Evolutionary conservation across 2,797 vertebrate species (phyloP).

Genomic region (Gobionotothen gibberifrons): DNA sequence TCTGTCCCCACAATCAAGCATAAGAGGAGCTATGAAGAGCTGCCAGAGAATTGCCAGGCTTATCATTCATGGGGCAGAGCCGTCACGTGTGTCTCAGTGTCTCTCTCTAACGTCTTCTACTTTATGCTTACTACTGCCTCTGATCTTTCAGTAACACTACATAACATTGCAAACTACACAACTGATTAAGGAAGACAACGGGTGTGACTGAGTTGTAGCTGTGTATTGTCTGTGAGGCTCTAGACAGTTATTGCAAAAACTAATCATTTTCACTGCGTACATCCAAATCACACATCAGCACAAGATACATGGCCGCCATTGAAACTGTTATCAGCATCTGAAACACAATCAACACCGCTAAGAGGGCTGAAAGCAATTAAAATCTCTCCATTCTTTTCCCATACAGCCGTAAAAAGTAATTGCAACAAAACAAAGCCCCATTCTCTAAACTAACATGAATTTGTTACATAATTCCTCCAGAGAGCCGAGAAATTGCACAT

Average conservation of each 20-base stretch:
- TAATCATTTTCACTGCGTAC: constrained; percentile 31
- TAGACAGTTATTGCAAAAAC: constrained; percentile 5
- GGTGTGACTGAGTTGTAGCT: not conserved
- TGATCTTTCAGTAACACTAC: constrained; percentile 56
- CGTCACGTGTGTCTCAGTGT: constrained; percentile 31
- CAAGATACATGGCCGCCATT: constrained; percentile 8
- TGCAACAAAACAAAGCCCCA: constrained; percentile 14
- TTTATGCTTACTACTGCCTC: constrained; percentile 17
- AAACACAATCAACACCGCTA: not conserved
- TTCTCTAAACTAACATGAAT: not conserved
- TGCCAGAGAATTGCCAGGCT: constrained; percentile 40
- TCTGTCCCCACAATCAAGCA: constrained; percentile 37
- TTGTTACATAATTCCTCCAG: not conserved
- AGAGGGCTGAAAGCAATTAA: not conserved
- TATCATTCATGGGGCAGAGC: constrained; percentile 51
- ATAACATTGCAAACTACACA: constrained; percentile 44
- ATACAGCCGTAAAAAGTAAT: not conserved
- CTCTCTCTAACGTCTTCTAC: constrained; percentile 22
- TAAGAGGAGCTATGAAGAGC: constrained; percentile 41
- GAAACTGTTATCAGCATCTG: not conserved
- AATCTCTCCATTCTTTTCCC: not conserved
- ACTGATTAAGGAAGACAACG: constrained; percentile 3
- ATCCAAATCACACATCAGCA: constrained; percentile 3
- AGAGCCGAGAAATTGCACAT: constrained; percentile 1
- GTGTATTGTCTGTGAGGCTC: not conserved